phyloP scores from a whole-genome alignment of 2,888 invertebrate species.

The Chrysolina oricalcia region DNA sequence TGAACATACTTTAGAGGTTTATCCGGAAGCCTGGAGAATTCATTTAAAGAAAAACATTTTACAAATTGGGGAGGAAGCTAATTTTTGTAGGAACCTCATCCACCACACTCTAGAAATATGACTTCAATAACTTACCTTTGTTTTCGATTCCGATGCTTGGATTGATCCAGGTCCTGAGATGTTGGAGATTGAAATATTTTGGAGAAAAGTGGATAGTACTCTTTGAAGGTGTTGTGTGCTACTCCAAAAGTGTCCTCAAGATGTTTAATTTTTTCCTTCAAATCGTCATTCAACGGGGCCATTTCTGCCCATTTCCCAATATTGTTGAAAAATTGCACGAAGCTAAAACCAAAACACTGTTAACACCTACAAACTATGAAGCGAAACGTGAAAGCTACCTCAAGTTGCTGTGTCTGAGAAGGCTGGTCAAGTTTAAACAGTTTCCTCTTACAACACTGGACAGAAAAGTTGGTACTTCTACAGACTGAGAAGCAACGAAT shows the following conservation, averaged over 20 bases:
- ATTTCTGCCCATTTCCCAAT: slow-evolving; percentile 97
- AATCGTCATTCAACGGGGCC: slow-evolving; percentile 90
- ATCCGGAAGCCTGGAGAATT: too few species aligned
- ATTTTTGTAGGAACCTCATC: too few species aligned
- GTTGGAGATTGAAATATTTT: slow-evolving; percentile 86
- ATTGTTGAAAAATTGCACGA: slow-evolving; percentile 95
- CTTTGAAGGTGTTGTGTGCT: slow-evolving; percentile 93
- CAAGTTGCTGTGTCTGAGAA: slow-evolving; percentile 91
- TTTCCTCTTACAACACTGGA: slow-evolving; percentile 86
- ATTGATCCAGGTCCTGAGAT: slow-evolving; percentile 72
- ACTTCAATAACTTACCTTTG: slow-evolving; percentile 72
- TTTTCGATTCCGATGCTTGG: slow-evolving; percentile 76
- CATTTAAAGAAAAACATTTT: too few species aligned
- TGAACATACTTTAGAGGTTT: too few species aligned
- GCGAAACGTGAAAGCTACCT: slow-evolving; percentile 75
- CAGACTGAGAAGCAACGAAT: slow-evolving; percentile 86
- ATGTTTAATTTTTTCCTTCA: slow-evolving; percentile 86
- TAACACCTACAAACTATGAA: neutral
- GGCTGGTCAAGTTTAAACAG: slow-evolving; percentile 91
- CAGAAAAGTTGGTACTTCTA: slow-evolving; percentile 83
- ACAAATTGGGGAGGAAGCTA: too few species aligned
- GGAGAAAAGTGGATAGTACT: slow-evolving; percentile 90
- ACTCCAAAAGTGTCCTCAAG: slow-evolving; percentile 94
- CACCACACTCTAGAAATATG: neutral
- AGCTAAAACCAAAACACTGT: slow-evolving; percentile 74